Conservation (phyloP, 2,113 vertebrate species). For the Mormyrus lacerda region DNA sequence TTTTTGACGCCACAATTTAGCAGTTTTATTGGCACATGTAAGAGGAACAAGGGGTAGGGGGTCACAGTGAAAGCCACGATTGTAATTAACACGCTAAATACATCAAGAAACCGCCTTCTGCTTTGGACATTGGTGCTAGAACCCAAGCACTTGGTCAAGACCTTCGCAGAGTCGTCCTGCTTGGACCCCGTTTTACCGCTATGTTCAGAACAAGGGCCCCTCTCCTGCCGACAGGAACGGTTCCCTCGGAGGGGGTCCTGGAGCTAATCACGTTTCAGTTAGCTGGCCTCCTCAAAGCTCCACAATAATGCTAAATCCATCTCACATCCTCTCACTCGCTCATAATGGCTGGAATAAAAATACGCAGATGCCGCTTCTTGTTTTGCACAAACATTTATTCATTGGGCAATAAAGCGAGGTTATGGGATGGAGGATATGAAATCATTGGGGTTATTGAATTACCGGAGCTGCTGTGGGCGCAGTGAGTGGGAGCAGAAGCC, state of each 20-base stretch:
- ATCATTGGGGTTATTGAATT: not conserved
- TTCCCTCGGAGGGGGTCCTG: not conserved
- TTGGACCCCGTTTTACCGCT: not conserved
- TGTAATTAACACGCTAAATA: not conserved
- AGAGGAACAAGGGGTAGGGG: not conserved
- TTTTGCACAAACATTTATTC: conserved; percentile 10
- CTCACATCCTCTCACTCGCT: not conserved
- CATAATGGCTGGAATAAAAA: not conserved
- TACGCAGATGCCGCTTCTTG: not conserved
- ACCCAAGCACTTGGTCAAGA: not conserved
- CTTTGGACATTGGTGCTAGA: not conserved
- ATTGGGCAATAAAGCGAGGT: not conserved
- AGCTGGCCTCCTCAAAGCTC: not conserved
- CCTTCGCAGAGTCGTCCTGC: not conserved
- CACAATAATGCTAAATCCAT: not conserved
- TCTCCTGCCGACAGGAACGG: not conserved
- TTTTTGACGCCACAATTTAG: not conserved
- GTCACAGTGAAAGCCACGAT: not conserved
- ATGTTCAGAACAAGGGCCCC: not conserved
- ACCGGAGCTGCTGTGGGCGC: not conserved
- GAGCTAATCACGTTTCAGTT: not conserved
- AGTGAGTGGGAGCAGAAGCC: not conserved
- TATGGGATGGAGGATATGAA: not conserved
- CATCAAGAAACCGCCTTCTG: not conserved
- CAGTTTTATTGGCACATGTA: not conserved